These are phyloP conservation scores for Rutilus rutilus DNA, from an alignment of 2,113 vertebrate genomes.

Conservation along the genomic window DNA sequence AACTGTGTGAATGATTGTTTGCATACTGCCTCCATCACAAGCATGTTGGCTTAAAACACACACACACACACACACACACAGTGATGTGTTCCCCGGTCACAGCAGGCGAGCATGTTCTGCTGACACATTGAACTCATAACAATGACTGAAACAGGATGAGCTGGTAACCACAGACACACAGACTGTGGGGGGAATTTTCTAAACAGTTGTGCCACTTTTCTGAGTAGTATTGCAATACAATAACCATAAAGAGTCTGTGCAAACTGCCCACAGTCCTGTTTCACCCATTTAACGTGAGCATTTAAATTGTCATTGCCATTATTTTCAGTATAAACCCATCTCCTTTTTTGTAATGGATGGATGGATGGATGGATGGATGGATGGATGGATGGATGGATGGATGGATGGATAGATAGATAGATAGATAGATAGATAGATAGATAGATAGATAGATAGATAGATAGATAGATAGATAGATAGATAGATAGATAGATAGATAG, in stretches of 20 bases:
- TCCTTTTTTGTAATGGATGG: not conserved
- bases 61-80: constrained; percentile 17
- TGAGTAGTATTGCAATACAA: not conserved
- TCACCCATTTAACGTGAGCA: not conserved
- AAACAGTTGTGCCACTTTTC: not conserved
- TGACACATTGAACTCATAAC: constrained; percentile 53
- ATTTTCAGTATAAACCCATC: not conserved
- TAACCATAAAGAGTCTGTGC: not conserved
- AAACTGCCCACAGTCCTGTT: not conserved
- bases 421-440: not conserved
- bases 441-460: not conserved
- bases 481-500: not conserved
- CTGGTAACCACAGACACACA: constrained; percentile 38
- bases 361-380: not conserved
- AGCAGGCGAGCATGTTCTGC: constrained; percentile 46
- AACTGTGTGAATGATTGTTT: constrained; percentile 40
- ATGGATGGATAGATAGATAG: not conserved
- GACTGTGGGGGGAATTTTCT: constrained; percentile 15
- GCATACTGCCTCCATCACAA: constrained; percentile 24
- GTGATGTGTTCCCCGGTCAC: constrained; percentile 41
- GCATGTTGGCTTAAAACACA: constrained; percentile 25
- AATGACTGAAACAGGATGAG: constrained; percentile 51
- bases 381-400: not conserved
- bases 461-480: no score
- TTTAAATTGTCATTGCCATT: not conserved